Evolutionary conservation across 2,113 vertebrate genomes (phyloP), one percentile per base, ranked within the genome.

Genomic region (Myodes glareolus): DNA sequence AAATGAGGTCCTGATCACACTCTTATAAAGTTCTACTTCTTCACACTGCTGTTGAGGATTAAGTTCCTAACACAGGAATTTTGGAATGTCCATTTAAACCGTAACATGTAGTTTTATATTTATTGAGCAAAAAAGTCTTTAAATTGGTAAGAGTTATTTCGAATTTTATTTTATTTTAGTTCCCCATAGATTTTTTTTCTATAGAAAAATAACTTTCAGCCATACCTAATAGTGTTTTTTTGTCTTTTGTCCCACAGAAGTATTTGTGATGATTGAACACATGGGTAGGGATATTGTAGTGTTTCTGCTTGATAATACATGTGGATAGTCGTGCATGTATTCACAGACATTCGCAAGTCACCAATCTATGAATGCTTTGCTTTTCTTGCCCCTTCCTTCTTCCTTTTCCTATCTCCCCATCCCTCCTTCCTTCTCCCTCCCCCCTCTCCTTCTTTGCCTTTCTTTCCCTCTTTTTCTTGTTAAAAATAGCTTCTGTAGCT

Each of bases 321-420:
- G 19, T 52, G 39, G 78, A 67, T 36, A 39, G 25, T 42, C 63
- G 80, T 84, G 55, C n/a, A 3, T 90, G 25, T 91, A 27, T 85
- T 96, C 82, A 23, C 8, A 80, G 61, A 97, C 88, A 45, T 95
- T n/a, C 80, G 58, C 42, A 93, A 82, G 42, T 65, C 50, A 70
- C 31, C 52, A 55, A 88, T 70, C 29, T 93, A 14, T 61, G 80
- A n/a, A 17, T 86, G 42, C 13, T 27, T 81, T 52, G 33, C 31
- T 52, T 55, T 58, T n/a, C 36, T 39, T 58, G 33, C 27, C 7
- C 39, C 17, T 65, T 29, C 39, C 19, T 58, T 58, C 55, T 58
- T 58, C 19, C 55, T 58, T 58, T 58, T 58, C 45, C 45, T 47
- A 19, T 80, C 73, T 39, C n/a, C 39, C 36, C 36, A 19, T 82